Base-by-base conservation (phyloP, 1,140 invertebrate genomes). In the Drosophila seguyi region DNA sequence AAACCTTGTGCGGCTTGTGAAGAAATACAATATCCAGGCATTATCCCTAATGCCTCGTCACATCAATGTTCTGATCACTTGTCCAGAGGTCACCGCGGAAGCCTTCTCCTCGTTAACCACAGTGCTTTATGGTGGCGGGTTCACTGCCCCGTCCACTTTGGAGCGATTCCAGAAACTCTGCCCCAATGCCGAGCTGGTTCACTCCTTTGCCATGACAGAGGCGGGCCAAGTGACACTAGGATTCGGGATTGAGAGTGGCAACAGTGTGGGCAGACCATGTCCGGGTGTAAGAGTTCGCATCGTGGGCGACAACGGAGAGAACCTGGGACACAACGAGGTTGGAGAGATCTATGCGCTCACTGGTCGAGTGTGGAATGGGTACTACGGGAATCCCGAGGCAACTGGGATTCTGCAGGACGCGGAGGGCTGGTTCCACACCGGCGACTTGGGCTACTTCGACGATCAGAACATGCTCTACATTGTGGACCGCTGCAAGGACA, bases 161-260 rank as follows among this genome's bases (percentile, higher is more conserved):
- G 48, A 50, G 48, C 48, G 48, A 13, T 50, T 50, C 6, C 48
- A 50, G 48, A 20, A 31, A 18, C n/a, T 50, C 5, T 50, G 48
- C 18, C 27, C 48, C 27, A 31, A 31, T 7, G 48, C 48, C n/a
- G 27, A 50, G 48, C 48, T 50, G 4, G 27, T 50, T 2, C 27
- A 31, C 48, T 14, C 48, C n/a, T 31, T 31, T 4, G 48, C 48
- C n/a, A 31, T 50, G 48, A 31, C 48, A 29, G 48, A 50, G n/a
- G 27, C 27, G 48, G 48, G 48, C 0, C 1, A 7, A 4, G 2
- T 50, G 7, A 2, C 48, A 7, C 0, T 14, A 4, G 27, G 27
- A 4, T 31, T 7, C 6, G 48, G 48, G n/a, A 13, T 31, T 7
- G 48, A 50, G 27, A 13, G 14, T 14, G 48, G 48, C 27, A 50